A percentile compares a stretch with the other conserved stretches of the same genome.
These are phyloP conservation scores for Phymorhynchus buccinoides DNA, from an alignment of 1,140 invertebrate genomes.

Conservation along the genomic window DNA sequence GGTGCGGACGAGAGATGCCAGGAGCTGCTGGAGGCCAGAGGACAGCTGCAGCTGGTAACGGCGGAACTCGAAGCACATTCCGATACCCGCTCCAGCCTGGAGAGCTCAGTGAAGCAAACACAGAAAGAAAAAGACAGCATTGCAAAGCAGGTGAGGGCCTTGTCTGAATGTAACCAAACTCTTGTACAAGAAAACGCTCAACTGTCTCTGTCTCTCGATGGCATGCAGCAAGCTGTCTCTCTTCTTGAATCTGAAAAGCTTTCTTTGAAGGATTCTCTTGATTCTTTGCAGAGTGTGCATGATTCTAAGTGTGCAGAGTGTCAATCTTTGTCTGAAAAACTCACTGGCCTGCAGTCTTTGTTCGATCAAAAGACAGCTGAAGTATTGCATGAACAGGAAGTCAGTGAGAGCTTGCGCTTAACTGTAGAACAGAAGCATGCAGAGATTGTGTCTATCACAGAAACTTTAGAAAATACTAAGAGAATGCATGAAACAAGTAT, in stretches of 20 bases:
- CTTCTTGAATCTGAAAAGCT: slow-evolving; percentile 41
- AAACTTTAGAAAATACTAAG: slow-evolving; percentile 38
- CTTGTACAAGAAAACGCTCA: slow-evolving; percentile 44
- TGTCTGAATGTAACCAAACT: slow-evolving; percentile 53
- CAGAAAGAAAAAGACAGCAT: slow-evolving; percentile 29
- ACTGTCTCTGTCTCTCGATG: slow-evolving; percentile 39
- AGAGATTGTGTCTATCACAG: slow-evolving; percentile 33
- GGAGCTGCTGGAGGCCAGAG: slow-evolving; percentile 38
- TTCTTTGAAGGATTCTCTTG: slow-evolving; percentile 37
- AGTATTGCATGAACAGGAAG: slow-evolving; percentile 21
- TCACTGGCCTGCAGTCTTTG: slow-evolving; percentile 32
- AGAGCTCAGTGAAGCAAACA: slow-evolving; percentile 20
- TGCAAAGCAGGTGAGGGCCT: slow-evolving; percentile 50
- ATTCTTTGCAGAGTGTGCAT: slow-evolving; percentile 40
- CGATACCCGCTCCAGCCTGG: slow-evolving; percentile 25
- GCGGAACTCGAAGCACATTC: slow-evolving; percentile 17
- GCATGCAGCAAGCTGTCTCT: slow-evolving; percentile 40
- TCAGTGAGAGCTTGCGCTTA: slow-evolving; percentile 11
- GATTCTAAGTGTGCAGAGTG: slow-evolving; percentile 39
- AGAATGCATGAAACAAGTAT: slow-evolving; percentile 34
- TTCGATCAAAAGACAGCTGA: slow-evolving; percentile 25
- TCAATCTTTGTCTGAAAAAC: slow-evolving; percentile 46
- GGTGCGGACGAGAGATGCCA: slow-evolving; percentile 35
- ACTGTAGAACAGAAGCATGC: slow-evolving; percentile 43
- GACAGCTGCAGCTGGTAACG: slow-evolving; percentile 26